Evolutionary conservation across 2,888 invertebrate species (phyloP).

Genomic region (Drosophila pseudotalamancana): DNA sequence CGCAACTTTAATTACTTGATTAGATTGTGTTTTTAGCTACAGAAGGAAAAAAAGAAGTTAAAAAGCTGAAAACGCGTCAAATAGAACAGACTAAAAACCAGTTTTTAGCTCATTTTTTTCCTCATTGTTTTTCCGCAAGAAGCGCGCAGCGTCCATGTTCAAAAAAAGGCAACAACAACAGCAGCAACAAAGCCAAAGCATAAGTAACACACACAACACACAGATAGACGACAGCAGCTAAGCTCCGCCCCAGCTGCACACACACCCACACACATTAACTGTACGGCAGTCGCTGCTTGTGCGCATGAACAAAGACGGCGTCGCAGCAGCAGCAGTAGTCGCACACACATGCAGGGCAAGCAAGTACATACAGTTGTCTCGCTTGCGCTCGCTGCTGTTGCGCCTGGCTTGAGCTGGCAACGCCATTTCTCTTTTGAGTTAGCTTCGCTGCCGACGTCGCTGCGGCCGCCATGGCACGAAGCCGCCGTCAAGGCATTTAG

Average conservation of each 20-base stretch:
- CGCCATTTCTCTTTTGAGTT: conserved; percentile 62
- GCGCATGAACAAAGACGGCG: conserved; percentile 57
- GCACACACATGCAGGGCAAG: conserved; percentile 20
- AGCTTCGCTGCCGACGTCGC: conserved; percentile 42
- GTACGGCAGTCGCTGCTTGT: conserved; percentile 16
- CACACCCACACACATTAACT: conserved; percentile 8
- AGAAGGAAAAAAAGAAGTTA: neutral
- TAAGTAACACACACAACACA: conserved; percentile 42
- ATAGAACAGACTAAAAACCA: conserved; percentile 30
- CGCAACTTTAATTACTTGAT: conserved; percentile 60
- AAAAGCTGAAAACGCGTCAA: conserved; percentile 34
- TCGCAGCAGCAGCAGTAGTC: conserved; percentile 19
- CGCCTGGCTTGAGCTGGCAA: conserved; percentile 17
- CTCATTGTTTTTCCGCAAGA: conserved; percentile 17
- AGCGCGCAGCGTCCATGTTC: conserved; percentile 56
- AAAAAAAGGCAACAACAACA: conserved; percentile 17
- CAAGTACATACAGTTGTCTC: conserved; percentile 52
- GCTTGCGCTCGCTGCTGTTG: conserved; percentile 41
- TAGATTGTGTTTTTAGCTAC: conserved; percentile 36
- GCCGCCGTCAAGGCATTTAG: conserved; percentile 66
- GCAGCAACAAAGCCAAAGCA: conserved; percentile 34
- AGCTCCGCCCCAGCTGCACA: conserved; percentile 39
- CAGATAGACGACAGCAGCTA: conserved; percentile 21
- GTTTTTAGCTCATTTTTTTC: conserved; percentile 29
- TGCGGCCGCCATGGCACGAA: conserved; percentile 48